Percentiles rank a stretch among this genome's conserved stretches.
Evolutionary conservation across 2,113 vertebrate species (phyloP).

Genomic region (Peromyscus polionotus): DNA sequence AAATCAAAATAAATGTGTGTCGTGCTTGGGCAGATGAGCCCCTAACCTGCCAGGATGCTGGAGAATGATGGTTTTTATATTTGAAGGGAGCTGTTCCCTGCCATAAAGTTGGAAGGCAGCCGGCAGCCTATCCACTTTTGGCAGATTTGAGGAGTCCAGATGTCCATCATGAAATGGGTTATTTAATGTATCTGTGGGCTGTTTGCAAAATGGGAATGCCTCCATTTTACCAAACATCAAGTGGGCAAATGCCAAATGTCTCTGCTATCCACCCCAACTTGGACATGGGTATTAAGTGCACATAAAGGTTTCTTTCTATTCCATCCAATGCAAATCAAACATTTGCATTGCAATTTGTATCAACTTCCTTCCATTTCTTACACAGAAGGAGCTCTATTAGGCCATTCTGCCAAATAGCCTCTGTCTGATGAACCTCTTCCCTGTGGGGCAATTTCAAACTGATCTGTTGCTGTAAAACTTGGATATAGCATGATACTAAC

Average conservation of each 20-base stretch:
- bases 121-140: constrained; percentile 78
- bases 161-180: constrained; percentile 87
- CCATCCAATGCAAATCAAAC: constrained; percentile 66
- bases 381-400: constrained; percentile 43
- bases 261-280: constrained; percentile 43
- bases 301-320: constrained; percentile 52
- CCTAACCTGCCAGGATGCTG: not conserved
- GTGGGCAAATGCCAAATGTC: constrained; percentile 79
- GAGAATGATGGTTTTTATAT: constrained; percentile 58
- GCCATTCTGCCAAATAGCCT: constrained; percentile 43
- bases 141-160: constrained; percentile 87
- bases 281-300: constrained; percentile 28
- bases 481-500: not conserved
- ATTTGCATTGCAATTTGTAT: constrained; percentile 67
- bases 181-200: constrained; percentile 87
- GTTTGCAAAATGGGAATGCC: constrained; percentile 85
- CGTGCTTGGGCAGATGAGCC: constrained; percentile 48
- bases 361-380: constrained; percentile 61
- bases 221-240: constrained; percentile 83
- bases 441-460: constrained; percentile 20
- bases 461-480: not conserved
- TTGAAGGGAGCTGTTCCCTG: constrained; percentile 71
- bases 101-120: constrained; percentile 82
- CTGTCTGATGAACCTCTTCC: not conserved
- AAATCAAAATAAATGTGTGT: constrained; percentile 45